Percentiles rank a stretch among this genome's conserved stretches.
phyloP scores from a whole-genome alignment of 2,888 invertebrate species.

The Lymantria dispar region DNA sequence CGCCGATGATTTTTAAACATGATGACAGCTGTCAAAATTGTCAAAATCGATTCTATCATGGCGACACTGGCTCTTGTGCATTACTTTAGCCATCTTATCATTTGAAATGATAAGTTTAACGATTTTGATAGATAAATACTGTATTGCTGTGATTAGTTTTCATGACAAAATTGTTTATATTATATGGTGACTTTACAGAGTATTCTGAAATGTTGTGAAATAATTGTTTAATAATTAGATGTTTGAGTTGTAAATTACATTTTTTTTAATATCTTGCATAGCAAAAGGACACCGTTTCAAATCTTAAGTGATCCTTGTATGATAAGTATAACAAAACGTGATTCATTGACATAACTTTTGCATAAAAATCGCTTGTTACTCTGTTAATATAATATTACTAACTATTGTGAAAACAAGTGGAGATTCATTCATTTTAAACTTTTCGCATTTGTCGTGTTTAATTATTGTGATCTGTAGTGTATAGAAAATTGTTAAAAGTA shows the following conservation, averaged over 20 bases:
- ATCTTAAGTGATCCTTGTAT: neutral
- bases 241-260: slow-evolving; percentile 21
- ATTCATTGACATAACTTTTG: slow-evolving; percentile 46
- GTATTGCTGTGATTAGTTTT: slow-evolving; percentile 28
- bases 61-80: neutral
- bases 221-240: slow-evolving; percentile 36
- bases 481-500: neutral
- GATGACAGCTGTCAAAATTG: neutral
- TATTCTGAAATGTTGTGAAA: slow-evolving; percentile 40
- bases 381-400: slow-evolving; percentile 18
- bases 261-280: slow-evolving; percentile 18
- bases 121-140: slow-evolving; percentile 15
- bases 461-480: neutral
- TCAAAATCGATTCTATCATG: neutral
- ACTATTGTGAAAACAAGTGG: slow-evolving; percentile 2
- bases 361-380: slow-evolving; percentile 44
- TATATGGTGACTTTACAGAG: slow-evolving; percentile 19
- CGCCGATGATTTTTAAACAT: neutral
- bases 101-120: slow-evolving; percentile 4
- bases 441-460: too few relatives aligned
- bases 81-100: neutral
- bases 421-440: neutral
- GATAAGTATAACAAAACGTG: slow-evolving; percentile 28
- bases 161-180: slow-evolving; percentile 28
- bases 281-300: slow-evolving; percentile 9